Conservation (phyloP, 2,797 vertebrate genomes). For the Intellagama lesueurii region DNA sequence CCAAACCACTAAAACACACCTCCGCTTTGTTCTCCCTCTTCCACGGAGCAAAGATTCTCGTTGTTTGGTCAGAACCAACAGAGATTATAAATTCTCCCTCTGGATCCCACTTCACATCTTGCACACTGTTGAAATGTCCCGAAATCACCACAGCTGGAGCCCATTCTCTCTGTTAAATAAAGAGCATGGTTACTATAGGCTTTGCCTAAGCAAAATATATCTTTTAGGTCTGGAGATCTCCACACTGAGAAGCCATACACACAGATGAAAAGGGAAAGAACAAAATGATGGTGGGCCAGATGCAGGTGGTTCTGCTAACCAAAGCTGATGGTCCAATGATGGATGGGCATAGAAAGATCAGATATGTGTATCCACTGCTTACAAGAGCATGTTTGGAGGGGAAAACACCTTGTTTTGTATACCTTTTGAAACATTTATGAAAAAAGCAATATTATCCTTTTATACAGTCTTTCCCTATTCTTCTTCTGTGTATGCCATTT, state of each 20-base stretch:
- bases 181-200: not conserved
- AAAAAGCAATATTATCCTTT: not conserved
- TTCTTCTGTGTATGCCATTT: too few relatives aligned
- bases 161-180: constrained; percentile 85
- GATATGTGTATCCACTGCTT: not conserved
- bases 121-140: constrained; percentile 92
- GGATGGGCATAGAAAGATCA: not conserved
- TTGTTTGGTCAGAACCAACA: constrained; percentile 93
- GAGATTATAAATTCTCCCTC: constrained; percentile 94
- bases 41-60: constrained; percentile 93
- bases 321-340: not conserved
- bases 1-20: constrained; percentile 72
- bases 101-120: constrained; percentile 95
- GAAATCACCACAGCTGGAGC: constrained; percentile 91
- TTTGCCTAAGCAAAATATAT: not conserved
- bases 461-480: not conserved
- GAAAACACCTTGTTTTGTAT: not conserved
- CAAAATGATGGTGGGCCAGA: not conserved
- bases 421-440: not conserved
- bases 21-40: constrained; percentile 79
- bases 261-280: not conserved
- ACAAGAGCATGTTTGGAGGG: not conserved
- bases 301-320: not conserved
- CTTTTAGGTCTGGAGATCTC: not conserved
- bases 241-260: not conserved